Base-by-base conservation (phyloP, 1,140 invertebrate species). In the Calliphora vicina region DNA sequence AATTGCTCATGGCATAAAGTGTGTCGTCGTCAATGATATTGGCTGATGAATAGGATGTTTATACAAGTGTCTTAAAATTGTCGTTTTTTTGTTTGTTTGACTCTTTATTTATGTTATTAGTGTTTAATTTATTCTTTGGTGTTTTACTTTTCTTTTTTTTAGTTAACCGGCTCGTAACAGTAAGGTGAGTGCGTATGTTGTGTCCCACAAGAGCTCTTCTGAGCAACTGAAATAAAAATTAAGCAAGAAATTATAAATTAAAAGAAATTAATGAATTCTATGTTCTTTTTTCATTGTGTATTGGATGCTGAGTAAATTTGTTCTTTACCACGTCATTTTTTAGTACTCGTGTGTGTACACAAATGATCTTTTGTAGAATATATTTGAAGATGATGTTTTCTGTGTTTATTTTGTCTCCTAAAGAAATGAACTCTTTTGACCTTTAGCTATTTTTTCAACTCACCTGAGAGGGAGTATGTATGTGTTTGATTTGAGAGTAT, bases 181-280 rank as follows among this genome's bases (percentile, higher is more conserved):
- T 4, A 50, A 13, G 17, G 13, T 50, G 13, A 2, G 45, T 17
- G 17, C 45, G 45, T 74, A 15, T 23, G 17, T 43, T 78, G 74
- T 78, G n/a, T 42, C 20, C 20, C n/a, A 78, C 35, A 43, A 25
- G 35, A 78, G 20, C 35, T 78, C 9, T 45, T 9, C 20, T 78
- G 74, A 43, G 35, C 35, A 43, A 78, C 74, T 78, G 74, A 78
- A 78, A 78, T 45, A n/a, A 78, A 78, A 78, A 78, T 78, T 43
- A 20, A 43, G n/a, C 15, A 43, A 78, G 23, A 67, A 20, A 76
- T 76, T 17, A 76, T 20, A 42, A 42, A 27, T 29, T 35, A 8
- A n/a, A 50, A 50, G 45, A 50, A 50, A 50, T 50, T 12, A 43
- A 29, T 76, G 27, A 42, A 76, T 27, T 27, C 72, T 42, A 35